phyloP scores from a whole-genome alignment of 2,113 vertebrate genomes.

The Petromus typicus region DNA sequence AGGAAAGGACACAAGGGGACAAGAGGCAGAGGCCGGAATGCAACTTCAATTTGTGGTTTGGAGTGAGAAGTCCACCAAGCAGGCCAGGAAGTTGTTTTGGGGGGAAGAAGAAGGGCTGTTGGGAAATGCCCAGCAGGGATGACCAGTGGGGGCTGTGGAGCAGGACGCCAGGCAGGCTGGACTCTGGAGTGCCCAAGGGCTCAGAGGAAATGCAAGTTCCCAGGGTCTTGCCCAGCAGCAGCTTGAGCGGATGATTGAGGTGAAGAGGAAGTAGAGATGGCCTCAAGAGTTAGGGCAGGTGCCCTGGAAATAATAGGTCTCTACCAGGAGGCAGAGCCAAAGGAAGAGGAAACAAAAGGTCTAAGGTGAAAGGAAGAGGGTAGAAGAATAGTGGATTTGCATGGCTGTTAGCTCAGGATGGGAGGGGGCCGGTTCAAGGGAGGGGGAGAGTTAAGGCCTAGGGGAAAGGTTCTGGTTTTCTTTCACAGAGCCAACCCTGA shows the following conservation, averaged over 20 bases:
- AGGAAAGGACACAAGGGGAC: background rate
- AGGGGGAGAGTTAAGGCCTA: fast-evolving
- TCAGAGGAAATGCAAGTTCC: background rate
- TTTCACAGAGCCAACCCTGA: background rate
- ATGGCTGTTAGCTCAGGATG: background rate
- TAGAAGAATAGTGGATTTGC: background rate
- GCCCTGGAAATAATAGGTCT: background rate
- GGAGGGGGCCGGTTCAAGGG: background rate
- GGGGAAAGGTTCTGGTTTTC: background rate
- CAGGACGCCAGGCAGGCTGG: background rate
- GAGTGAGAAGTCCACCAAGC: background rate
- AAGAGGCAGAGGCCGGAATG: background rate
- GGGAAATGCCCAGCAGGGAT: background rate
- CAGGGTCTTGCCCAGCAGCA: background rate
- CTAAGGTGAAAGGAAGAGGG: background rate
- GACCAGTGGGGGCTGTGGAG: background rate
- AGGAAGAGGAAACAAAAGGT: background rate
- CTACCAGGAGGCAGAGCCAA: background rate
- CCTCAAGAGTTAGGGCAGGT: background rate
- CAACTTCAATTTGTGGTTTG: fast-evolving
- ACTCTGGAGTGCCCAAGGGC: background rate
- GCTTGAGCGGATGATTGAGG: background rate
- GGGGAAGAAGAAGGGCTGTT: background rate
- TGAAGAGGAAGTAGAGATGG: background rate
- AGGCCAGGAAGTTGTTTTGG: background rate